Evolutionary conservation across 2,113 vertebrate genomes (phyloP).

Genomic region (Lasiurus cinereus): DNA sequence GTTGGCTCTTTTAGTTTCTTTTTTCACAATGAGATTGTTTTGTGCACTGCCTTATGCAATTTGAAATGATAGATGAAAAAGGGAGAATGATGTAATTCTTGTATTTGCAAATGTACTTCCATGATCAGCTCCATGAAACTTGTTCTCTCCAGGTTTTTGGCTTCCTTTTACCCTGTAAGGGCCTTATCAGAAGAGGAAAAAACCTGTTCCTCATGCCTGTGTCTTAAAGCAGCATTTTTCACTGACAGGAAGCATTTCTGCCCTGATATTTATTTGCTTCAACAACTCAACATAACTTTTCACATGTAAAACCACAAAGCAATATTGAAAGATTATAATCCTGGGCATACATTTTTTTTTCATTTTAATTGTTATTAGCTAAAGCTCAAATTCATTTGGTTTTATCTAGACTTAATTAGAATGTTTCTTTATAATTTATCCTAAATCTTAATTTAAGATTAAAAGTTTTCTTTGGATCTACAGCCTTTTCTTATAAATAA

Average conservation of each 20-base stretch:
- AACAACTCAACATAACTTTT: neutral
- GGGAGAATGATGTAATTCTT: neutral
- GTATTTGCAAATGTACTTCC: neutral
- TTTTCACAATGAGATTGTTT: neutral
- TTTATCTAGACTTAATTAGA: constrained; percentile 36
- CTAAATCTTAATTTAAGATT: constrained; percentile 70
- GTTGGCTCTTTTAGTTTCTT: neutral
- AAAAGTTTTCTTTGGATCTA: constrained; percentile 15
- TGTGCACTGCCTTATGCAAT: neutral
- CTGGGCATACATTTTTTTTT: neutral
- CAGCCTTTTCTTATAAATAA: constrained; percentile 45
- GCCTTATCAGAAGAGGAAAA: neutral
- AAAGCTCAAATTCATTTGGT: constrained; percentile 12
- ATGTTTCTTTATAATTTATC: constrained; percentile 56
- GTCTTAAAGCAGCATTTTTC: neutral
- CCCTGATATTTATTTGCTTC: neutral
- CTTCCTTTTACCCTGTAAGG: neutral
- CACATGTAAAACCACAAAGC: neutral
- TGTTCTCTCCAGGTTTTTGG: neutral
- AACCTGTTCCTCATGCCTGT: neutral
- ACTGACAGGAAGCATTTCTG: neutral
- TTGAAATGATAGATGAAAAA: constrained; percentile 34
- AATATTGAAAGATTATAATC: neutral
- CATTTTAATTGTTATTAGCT: neutral
- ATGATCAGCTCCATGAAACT: neutral